phyloP scores from a whole-genome alignment of 30 jellyfish, hydroid and myxozoan genomes.

The Pseudorhiza aurosa region DNA sequence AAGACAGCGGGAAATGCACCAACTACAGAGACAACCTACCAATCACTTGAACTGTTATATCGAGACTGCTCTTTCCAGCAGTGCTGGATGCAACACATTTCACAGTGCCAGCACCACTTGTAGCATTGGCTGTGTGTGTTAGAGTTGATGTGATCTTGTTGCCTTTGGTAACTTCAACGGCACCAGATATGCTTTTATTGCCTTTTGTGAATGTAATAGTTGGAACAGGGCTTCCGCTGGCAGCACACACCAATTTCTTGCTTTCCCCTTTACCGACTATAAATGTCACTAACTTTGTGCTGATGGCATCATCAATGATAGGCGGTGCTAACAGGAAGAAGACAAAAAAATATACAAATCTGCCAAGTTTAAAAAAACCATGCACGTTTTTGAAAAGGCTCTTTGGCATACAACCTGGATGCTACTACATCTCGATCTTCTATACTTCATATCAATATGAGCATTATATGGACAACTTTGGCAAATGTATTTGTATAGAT shows the following conservation, averaged over 20 bases:
- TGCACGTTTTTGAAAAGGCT: too few relatives aligned
- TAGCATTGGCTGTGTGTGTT: slow-evolving; percentile 9
- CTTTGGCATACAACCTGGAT: too few relatives aligned
- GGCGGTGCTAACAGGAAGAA: slow-evolving; percentile 19
- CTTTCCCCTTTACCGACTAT: slow-evolving; percentile 25
- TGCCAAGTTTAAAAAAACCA: too few relatives aligned
- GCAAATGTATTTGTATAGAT: too few relatives aligned
- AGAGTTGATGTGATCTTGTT: background rate
- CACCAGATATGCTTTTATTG: slow-evolving; percentile 3
- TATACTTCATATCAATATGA: too few relatives aligned
- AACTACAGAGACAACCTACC: slow-evolving; percentile 34
- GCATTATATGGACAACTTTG: too few relatives aligned
- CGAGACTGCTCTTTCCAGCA: slow-evolving; percentile 14
- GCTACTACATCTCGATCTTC: too few relatives aligned
- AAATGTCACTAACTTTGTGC: slow-evolving; percentile 3
- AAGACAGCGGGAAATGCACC: too few relatives aligned
- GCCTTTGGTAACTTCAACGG: background rate
- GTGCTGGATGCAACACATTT: slow-evolving; percentile 39
- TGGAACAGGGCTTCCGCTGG: slow-evolving; percentile 82
- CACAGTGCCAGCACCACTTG: slow-evolving; percentile 45
- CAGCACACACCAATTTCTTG: slow-evolving; percentile 56
- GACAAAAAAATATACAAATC: background rate
- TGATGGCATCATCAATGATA: background rate
- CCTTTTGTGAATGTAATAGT: slow-evolving; percentile 56
- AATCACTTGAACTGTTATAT: slow-evolving; percentile 10